A percentile compares a stretch with the other conserved stretches of the same genome.
Conservation (phyloP, 2,113 vertebrate species). For the Amia ocellicauda region DNA sequence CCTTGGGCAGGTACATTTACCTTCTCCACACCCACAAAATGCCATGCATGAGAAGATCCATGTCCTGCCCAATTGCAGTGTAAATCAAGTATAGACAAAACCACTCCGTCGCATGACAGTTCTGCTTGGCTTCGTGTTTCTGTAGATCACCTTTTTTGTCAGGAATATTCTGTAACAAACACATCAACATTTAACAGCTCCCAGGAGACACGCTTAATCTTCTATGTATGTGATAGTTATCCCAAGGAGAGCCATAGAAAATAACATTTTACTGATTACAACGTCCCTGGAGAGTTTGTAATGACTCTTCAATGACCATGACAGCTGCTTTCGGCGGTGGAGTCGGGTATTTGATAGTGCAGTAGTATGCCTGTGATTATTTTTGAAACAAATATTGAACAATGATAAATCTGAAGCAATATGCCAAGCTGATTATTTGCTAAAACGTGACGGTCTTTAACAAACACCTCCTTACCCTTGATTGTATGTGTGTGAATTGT, state of each 20-base stretch:
- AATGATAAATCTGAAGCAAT: background rate
- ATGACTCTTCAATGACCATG: background rate
- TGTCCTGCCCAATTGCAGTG: too few relatives aligned
- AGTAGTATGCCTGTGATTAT: background rate
- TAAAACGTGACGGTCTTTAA: too few relatives aligned
- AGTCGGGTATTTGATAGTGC: background rate
- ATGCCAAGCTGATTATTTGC: too few relatives aligned
- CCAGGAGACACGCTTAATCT: background rate
- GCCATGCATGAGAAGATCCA: too few relatives aligned
- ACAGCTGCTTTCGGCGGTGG: background rate
- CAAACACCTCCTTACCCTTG: too few relatives aligned
- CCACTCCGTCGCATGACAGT: too few relatives aligned
- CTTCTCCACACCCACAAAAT: too few relatives aligned
- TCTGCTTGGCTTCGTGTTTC: background rate
- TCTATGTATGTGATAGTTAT: background rate
- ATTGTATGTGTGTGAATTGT: too few relatives aligned
- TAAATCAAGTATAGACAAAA: too few relatives aligned
- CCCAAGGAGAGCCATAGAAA: background rate
- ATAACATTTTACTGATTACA: background rate
- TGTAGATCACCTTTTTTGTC: background rate
- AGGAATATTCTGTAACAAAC: slow-evolving; percentile 3
- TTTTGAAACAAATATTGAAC: background rate
- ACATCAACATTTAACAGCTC: background rate
- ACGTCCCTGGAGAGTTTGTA: background rate
- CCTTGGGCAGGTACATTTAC: too few relatives aligned